These are phyloP conservation scores for Miniopterus natalensis DNA, from an alignment of 2,113 vertebrate genomes.

Conservation along the genomic window DNA sequence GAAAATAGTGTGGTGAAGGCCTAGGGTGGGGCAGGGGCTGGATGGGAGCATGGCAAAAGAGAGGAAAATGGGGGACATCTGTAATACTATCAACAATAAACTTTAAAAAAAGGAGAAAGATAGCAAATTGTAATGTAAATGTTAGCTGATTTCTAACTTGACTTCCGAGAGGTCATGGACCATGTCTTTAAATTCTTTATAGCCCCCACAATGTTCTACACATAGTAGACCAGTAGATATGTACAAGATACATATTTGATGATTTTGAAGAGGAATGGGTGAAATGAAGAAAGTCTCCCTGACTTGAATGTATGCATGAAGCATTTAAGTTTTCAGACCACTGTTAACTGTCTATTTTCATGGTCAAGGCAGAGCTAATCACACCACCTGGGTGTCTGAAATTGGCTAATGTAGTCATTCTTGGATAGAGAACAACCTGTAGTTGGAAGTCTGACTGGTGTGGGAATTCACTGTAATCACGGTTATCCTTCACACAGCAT, in stretches of 20 bases:
- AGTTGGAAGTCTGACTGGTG: background rate
- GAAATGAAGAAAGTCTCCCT: background rate
- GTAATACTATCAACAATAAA: no score
- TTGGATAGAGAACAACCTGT: background rate
- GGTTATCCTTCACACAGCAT: rapidly evolving
- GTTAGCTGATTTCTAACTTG: background rate
- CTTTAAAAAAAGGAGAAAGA: background rate
- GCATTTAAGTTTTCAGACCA: background rate
- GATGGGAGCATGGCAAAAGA: background rate
- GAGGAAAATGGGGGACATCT: background rate
- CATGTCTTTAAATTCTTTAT: background rate
- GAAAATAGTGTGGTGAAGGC: background rate
- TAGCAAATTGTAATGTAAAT: background rate
- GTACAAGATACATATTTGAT: background rate
- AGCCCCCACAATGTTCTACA: background rate
- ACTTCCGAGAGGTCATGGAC: background rate
- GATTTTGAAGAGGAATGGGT: background rate
- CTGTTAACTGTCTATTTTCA: background rate
- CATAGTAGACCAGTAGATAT: background rate
- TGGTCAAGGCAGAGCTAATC: background rate
- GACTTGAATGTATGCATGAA: background rate
- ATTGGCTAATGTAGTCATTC: background rate
- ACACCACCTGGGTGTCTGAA: background rate
- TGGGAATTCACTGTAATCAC: background rate
- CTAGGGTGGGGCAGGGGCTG: background rate